Conservation (phyloP, 2,888 invertebrate species). For the Allophyes oxyacanthae region DNA sequence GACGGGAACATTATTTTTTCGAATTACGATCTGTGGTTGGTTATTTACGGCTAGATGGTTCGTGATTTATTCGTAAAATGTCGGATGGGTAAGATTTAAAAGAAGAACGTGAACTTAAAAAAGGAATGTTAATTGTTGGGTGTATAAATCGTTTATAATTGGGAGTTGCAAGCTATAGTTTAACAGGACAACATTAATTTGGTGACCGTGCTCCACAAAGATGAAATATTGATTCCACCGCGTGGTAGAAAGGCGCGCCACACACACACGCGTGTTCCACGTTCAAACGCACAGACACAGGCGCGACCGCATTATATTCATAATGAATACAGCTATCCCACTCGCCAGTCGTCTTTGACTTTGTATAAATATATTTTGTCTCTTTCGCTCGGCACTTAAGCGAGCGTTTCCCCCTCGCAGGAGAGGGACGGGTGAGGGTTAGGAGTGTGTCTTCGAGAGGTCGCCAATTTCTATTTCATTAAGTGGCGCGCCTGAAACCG, state of each 20-base stretch:
- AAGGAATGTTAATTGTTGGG: slow-evolving; percentile 2
- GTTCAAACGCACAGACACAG: slow-evolving; percentile 85
- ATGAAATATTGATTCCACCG: slow-evolving; percentile 86
- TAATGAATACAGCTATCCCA: slow-evolving; percentile 89
- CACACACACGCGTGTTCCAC: slow-evolving; percentile 74
- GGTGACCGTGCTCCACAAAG: slow-evolving; percentile 75
- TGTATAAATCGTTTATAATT: slow-evolving; percentile 34
- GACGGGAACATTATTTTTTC: slow-evolving; percentile 77
- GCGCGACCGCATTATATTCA: slow-evolving; percentile 88
- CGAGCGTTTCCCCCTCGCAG: slow-evolving; percentile 74
- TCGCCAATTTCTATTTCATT: slow-evolving; percentile 89
- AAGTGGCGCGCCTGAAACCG: slow-evolving; percentile 86
- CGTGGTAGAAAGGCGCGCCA: slow-evolving; percentile 79
- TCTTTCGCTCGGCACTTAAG: slow-evolving; percentile 78
- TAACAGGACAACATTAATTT: slow-evolving; percentile 58
- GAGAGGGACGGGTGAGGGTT: slow-evolving; percentile 83
- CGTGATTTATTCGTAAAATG: slow-evolving; percentile 55
- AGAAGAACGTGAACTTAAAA: slow-evolving; percentile 8
- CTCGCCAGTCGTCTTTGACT: slow-evolving; percentile 88
- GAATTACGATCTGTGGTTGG: slow-evolving; percentile 64
- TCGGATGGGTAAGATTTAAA: slow-evolving; percentile 26
- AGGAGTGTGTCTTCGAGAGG: slow-evolving; percentile 87
- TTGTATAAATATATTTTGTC: slow-evolving; percentile 89
- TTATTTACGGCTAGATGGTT: slow-evolving; percentile 59
- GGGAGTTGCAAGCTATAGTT: slow-evolving; percentile 2